These are phyloP conservation scores for Halyomorpha halys DNA, from an alignment of 1,140 invertebrate genomes.

Conservation along the genomic window DNA sequence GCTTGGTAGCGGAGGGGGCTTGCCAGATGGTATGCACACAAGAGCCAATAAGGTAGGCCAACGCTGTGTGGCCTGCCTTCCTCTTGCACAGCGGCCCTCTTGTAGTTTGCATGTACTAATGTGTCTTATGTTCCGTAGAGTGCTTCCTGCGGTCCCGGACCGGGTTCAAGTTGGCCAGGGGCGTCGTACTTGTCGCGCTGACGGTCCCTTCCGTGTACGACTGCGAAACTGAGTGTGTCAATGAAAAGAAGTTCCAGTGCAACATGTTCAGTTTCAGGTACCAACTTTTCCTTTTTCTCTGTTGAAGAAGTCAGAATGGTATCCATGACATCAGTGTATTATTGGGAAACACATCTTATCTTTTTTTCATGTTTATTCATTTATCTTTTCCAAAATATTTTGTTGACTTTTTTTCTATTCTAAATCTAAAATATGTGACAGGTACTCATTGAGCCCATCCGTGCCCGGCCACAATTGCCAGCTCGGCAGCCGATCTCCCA, in stretches of 20 bases:
- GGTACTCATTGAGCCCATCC: constrained; percentile 35
- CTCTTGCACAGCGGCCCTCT: neutral
- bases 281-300: constrained; percentile 13
- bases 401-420: neutral
- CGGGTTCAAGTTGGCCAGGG: constrained; percentile 57
- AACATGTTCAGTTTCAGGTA: constrained; percentile 64
- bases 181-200: constrained; percentile 50
- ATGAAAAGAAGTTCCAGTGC: constrained; percentile 57
- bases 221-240: constrained; percentile 59
- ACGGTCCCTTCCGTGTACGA: constrained; percentile 54
- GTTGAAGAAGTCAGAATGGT: too few species aligned
- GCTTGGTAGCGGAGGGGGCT: constrained; percentile 25
- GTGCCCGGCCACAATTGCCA: constrained; percentile 57
- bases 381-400: too few species aligned
- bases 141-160: constrained; percentile 60
- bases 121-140: constrained; percentile 38
- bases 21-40: constrained; percentile 24
- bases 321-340: too few species aligned
- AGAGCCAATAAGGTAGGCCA: neutral
- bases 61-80: neutral
- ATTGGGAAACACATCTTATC: too few species aligned
- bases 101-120: neutral
- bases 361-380: too few species aligned
- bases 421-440: constrained; percentile 27
- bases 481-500: constrained; percentile 53